Evolutionary conservation across 2,888 invertebrate genomes (phyloP).

Genomic region (Clusia tigrina): DNA sequence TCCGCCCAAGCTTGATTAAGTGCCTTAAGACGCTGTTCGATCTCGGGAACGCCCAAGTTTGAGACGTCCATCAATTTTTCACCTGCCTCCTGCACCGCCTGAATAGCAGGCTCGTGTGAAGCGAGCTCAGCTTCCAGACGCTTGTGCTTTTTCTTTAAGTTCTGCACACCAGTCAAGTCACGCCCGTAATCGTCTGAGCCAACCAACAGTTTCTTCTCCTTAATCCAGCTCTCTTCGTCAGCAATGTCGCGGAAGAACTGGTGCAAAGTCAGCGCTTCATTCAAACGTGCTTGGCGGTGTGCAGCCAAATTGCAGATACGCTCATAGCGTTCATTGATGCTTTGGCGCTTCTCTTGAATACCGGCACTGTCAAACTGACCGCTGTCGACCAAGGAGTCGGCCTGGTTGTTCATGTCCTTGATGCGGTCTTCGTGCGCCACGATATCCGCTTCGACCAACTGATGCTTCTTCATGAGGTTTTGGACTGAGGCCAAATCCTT

Average conservation of each 20-base stretch:
- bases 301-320: slow-evolving; percentile 91
- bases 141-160: slow-evolving; percentile 98
- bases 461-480: slow-evolving; percentile 98
- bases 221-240: slow-evolving; percentile 99
- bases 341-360: slow-evolving; percentile 92
- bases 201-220: slow-evolving; percentile 96
- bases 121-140: slow-evolving; percentile 96
- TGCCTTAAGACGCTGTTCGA: slow-evolving; percentile 84
- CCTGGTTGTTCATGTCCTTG: slow-evolving; percentile 93
- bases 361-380: slow-evolving; percentile 98
- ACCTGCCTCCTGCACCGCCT: slow-evolving; percentile 88
- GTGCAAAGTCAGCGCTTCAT: slow-evolving; percentile 97
- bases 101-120: slow-evolving; percentile 97
- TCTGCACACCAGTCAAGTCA: slow-evolving; percentile 97
- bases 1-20: slow-evolving; percentile 94
- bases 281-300: slow-evolving; percentile 88
- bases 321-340: slow-evolving; percentile 97
- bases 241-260: slow-evolving; percentile 99
- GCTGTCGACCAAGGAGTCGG: slow-evolving; percentile 93
- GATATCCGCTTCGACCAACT: slow-evolving; percentile 97
- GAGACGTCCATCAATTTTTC: slow-evolving; percentile 94
- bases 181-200: slow-evolving; percentile 98
- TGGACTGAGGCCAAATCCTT: slow-evolving; percentile 98
- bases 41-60: slow-evolving; percentile 90
- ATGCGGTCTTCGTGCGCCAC: slow-evolving; percentile 95